Conservation (phyloP, 2,888 invertebrate genomes). For the Eristalinus aeneus region DNA sequence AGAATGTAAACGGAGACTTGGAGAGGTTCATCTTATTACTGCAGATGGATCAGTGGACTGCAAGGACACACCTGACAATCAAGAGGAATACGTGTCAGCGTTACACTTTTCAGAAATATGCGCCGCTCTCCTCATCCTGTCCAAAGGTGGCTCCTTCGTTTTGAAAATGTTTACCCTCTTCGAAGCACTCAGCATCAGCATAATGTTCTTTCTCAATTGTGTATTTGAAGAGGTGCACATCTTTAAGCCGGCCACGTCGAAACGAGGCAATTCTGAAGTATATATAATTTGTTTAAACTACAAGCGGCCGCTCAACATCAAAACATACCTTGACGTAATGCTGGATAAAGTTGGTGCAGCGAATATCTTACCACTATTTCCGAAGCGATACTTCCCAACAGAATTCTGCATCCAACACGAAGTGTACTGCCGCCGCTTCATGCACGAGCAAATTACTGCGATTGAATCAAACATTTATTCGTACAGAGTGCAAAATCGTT, state of each 20-base stretch:
- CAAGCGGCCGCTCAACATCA: conserved; percentile 72
- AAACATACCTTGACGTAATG: conserved; percentile 72
- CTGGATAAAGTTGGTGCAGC: conserved; percentile 51
- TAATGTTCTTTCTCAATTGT: conserved; percentile 90
- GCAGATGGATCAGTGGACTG: conserved; percentile 98
- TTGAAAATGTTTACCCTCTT: conserved; percentile 95
- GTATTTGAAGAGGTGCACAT: conserved; percentile 87
- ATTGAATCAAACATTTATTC: conserved; percentile 86
- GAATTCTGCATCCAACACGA: conserved; percentile 85
- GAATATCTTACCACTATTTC: conserved; percentile 82
- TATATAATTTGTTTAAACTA: conserved; percentile 88
- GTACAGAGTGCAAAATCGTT: conserved; percentile 80
- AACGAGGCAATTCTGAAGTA: conserved; percentile 96
- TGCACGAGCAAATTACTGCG: conserved; percentile 85
- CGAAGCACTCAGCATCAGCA: conserved; percentile 89
- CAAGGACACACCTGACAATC: conserved; percentile 90
- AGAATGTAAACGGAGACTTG: conserved; percentile 80
- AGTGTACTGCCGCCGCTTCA: conserved; percentile 85
- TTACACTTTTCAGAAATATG: conserved; percentile 92
- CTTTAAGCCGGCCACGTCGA: conserved; percentile 95
- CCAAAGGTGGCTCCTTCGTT: conserved; percentile 88
- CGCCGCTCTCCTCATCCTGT: conserved; percentile 87
- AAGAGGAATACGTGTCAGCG: conserved; percentile 89
- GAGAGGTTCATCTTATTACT: conserved; percentile 87
- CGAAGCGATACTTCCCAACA: conserved; percentile 83